Base-by-base conservation (phyloP, 2,797 vertebrate genomes). In the Garrulus glandarius region DNA sequence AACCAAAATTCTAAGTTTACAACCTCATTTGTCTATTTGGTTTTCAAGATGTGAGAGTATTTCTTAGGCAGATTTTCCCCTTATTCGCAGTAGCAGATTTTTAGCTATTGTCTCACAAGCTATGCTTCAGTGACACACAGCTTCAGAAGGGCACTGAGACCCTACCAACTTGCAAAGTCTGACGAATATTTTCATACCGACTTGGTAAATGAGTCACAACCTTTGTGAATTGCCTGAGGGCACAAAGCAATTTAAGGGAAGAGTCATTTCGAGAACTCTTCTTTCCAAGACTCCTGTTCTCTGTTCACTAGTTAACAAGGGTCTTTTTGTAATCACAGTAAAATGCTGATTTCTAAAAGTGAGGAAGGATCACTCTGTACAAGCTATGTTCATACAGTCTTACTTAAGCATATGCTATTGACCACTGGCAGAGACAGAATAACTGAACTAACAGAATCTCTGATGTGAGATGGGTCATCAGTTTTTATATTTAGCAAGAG, bases 121-220 rank as follows among this genome's bases (percentile, higher is more conserved):
- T 37, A 36, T 84, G 47, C 63, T 87, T 80, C 41, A 72, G 50
- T 72, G 77, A 82, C 74, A 81, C 60, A n/a, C 5, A 18, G 47
- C n/a, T 91, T 82, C 71, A 15, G 69, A 86, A 94, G 69, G 74
- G 69, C 70, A 91, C 59, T n/a, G 16, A 64, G 59, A 79, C 81
- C 63, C 76, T 26, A 87, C 52, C 43, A 71, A 23, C 64, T 89
- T 85, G 67, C 75, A 91, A 84, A 95, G 75, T 19, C 68, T 80
- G 44, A 52, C 0, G 30, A 91, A 36, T 82, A 87, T 89, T 95
- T 96, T 91, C 49, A 15, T 79, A 72, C 67, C 55, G 67, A 50
- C 53, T 85, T 84, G 44, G 46, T 84, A 93, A 92, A 70, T 67
- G 63, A 91, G 34, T 87, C 80, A 67, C 56, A 94, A 93, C 70